phyloP scores from a whole-genome alignment of 2,888 invertebrate species.

The Drosophila vallismaia region DNA sequence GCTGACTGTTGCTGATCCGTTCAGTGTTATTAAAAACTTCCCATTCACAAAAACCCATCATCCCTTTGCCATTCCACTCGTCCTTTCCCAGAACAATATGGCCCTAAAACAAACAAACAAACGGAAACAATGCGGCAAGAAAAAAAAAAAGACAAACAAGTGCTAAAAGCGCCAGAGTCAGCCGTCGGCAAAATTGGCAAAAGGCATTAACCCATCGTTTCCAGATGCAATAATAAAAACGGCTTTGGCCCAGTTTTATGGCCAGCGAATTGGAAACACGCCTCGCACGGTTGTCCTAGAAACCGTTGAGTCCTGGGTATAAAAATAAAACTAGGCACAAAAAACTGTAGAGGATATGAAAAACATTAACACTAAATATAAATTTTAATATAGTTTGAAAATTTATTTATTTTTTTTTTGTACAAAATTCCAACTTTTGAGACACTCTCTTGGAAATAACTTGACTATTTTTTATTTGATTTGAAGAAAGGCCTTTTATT shows the following conservation, averaged over 20 bases:
- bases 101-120: neutral
- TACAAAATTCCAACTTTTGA: too few relatives aligned
- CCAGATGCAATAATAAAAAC: conserved; percentile 45
- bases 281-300: neutral
- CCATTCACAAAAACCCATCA: conserved; percentile 9
- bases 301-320: neutral
- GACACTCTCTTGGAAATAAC: too few relatives aligned
- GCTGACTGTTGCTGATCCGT: conserved; percentile 19
- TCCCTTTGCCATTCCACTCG: neutral
- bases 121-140: conserved; percentile 21
- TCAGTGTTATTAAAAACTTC: conserved; percentile 62
- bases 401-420: too few relatives aligned
- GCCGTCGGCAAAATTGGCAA: conserved; percentile 38
- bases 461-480: too few relatives aligned
- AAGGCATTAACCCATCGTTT: conserved; percentile 61
- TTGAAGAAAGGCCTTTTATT: too few relatives aligned
- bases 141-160: conserved; percentile 15
- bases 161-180: conserved; percentile 14
- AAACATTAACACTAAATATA: neutral
- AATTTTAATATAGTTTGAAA: neutral
- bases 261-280: conserved; percentile 3
- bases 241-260: conserved; percentile 6
- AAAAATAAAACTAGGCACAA: neutral
- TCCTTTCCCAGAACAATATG: neutral
- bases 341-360: neutral